A percentile compares a stretch with the other conserved stretches of the same genome.
Conservation (phyloP, 2,888 invertebrate genomes). For the Pachydiplax longipennis region DNA sequence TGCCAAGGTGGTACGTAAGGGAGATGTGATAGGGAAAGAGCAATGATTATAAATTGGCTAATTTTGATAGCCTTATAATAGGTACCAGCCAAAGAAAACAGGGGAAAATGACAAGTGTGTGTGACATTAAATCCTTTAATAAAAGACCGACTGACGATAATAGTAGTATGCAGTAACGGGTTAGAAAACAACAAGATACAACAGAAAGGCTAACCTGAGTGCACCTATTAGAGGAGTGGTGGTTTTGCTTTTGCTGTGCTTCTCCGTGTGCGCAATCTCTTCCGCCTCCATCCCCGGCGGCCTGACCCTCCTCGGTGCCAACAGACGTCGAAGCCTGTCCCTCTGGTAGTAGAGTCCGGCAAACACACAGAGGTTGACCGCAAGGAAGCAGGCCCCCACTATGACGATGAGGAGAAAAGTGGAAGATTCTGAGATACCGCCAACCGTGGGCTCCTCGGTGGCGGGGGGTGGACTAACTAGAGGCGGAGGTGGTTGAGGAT, state of each 20-base stretch:
- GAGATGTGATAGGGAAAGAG: too few species aligned
- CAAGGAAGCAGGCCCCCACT: constrained; percentile 72
- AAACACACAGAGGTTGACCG: constrained; percentile 76
- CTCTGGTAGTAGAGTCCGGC: constrained; percentile 73
- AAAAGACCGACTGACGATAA: too few species aligned
- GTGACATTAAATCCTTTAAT: too few species aligned
- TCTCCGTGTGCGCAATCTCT: background rate
- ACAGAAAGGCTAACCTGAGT: background rate
- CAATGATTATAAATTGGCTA: too few species aligned
- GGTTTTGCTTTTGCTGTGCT: constrained; percentile 44
- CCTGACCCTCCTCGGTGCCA: background rate
- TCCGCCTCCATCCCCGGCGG: background rate
- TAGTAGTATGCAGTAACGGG: too few species aligned
- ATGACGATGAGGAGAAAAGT: constrained; percentile 61
- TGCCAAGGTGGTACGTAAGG: too few species aligned
- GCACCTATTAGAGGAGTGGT: constrained; percentile 46
- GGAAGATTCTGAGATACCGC: constrained; percentile 61
- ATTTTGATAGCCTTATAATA: too few species aligned
- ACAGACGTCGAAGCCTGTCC: constrained; percentile 61
- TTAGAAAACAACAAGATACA: too few species aligned
- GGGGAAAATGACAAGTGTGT: too few species aligned
- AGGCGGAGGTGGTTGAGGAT: background rate
- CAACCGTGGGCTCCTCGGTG: background rate
- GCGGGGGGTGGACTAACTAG: background rate
- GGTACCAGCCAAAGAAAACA: too few species aligned